Base-by-base conservation (phyloP, 2,888 invertebrate species). In the Piscicola geometra region DNA sequence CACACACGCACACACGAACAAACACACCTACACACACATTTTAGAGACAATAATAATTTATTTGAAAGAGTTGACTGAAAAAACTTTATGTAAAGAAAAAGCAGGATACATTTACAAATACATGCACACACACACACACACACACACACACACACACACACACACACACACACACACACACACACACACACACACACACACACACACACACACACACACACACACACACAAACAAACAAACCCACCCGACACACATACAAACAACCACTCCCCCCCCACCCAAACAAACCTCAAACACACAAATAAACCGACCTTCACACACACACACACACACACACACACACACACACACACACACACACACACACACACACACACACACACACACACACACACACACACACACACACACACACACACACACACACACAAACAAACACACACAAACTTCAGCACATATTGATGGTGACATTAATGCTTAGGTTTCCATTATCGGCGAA, bases 401-500 rank as follows among this genome's bases (percentile, higher is more conserved):
- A 64, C 30, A 64, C 64, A 64, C 30, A 64, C 64, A 64, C 30
- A 30, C 64, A 64, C 28, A 28, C 41, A 71, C 25, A 41, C 71
- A 33, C 32, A 28, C 66, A 47, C 41, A 75, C 36, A 35, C 70
- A 78, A 15, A 35, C 72, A 60, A 25, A 1, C 74, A 75, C 75
- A 69, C 69, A 56, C 50, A 71, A 32, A 75, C 50, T 67, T 76
- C 73, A 79, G 80, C 83, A 83, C 81, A 82, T 82, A 41, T 83
- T 84, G 76, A 99, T 99, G 85, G 99, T 99, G 83, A 99, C 99
- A 88, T 99, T 99, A 83, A 99, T 99, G 82, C 97, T 98, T 81
- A 99, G 89, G 87, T 99, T 99, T 69, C 98, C 98, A 87, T 96
- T 98, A 85, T 99, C 99, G 75, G 99, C 96, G 88, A 99, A 99